These are phyloP conservation scores for Epizoanthus rinbou DNA, from an alignment of 92 coral and sea anemone genomes.

Conservation along the genomic window DNA sequence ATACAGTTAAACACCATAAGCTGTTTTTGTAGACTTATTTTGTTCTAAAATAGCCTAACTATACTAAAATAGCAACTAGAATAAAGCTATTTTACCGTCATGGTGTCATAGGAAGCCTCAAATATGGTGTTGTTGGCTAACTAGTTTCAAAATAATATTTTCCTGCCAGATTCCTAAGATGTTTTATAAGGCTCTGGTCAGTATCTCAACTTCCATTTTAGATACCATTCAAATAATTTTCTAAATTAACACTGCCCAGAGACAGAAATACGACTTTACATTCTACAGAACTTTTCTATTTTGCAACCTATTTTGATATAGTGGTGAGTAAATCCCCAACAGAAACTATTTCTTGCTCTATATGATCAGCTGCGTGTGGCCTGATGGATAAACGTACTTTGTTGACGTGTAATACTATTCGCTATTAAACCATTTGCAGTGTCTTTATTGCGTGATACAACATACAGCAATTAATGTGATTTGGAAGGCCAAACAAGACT, in stretches of 20 bases:
- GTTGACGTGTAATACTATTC: not conserved
- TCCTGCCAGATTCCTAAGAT: not conserved
- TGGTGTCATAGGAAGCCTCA: too few species aligned
- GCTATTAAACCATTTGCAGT: too few species aligned
- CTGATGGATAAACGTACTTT: not conserved
- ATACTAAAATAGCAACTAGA: too few species aligned
- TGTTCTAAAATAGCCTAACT: too few species aligned
- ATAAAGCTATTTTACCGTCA: too few species aligned
- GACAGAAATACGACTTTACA: not conserved
- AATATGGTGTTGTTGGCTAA: too few species aligned
- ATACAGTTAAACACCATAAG: too few species aligned
- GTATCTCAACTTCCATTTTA: not conserved
- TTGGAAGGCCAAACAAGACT: slow-evolving; percentile 15
- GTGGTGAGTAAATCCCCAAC: not conserved
- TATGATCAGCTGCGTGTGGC: slow-evolving; percentile 27
- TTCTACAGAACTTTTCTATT: not conserved
- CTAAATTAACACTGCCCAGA: too few species aligned
- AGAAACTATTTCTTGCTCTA: not conserved
- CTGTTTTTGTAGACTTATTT: too few species aligned
- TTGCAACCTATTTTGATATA: not conserved
- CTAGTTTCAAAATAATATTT: not conserved
- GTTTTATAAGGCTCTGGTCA: not conserved
- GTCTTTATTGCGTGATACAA: slow-evolving; percentile 22
- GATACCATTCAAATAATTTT: not conserved
- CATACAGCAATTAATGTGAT: slow-evolving; percentile 19